Evolutionary conservation across 2,113 vertebrate genomes (phyloP).

Genomic region (Microcebus tavaratra): DNA sequence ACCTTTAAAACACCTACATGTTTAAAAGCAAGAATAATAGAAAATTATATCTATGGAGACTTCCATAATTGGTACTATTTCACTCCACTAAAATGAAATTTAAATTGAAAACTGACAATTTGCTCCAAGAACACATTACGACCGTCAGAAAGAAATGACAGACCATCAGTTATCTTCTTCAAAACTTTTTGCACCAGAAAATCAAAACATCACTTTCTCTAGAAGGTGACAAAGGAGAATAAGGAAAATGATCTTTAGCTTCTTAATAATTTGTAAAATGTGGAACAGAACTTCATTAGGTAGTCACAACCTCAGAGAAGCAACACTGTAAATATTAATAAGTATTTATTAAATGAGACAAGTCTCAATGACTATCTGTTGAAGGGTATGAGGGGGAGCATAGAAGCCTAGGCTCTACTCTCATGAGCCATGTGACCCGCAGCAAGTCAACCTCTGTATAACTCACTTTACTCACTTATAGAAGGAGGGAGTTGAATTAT

Average conservation of each 20-base stretch:
- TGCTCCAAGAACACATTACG: not conserved
- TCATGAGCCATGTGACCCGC: not conserved
- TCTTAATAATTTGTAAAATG: not conserved
- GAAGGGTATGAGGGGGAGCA: not conserved
- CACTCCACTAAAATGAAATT: constrained; percentile 12
- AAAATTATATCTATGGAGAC: not conserved
- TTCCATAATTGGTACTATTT: not conserved
- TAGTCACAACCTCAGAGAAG: not conserved
- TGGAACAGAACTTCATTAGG: not conserved
- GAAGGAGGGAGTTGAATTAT: not conserved
- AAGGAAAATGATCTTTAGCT: not conserved
- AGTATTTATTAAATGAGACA: not conserved
- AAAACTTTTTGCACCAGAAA: not conserved
- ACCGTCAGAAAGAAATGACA: not conserved
- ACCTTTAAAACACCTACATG: not conserved
- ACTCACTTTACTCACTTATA: not conserved
- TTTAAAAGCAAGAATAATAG: not conserved
- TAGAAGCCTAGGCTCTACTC: not conserved
- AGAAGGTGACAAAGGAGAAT: not conserved
- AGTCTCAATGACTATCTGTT: not conserved
- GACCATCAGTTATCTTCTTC: not conserved
- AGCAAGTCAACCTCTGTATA: not conserved
- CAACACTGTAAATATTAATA: not conserved
- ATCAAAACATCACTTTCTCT: not conserved
- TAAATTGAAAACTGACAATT: not conserved